phyloP scores from a whole-genome alignment of 2,888 invertebrate species.

The Ormyrus rosae region DNA sequence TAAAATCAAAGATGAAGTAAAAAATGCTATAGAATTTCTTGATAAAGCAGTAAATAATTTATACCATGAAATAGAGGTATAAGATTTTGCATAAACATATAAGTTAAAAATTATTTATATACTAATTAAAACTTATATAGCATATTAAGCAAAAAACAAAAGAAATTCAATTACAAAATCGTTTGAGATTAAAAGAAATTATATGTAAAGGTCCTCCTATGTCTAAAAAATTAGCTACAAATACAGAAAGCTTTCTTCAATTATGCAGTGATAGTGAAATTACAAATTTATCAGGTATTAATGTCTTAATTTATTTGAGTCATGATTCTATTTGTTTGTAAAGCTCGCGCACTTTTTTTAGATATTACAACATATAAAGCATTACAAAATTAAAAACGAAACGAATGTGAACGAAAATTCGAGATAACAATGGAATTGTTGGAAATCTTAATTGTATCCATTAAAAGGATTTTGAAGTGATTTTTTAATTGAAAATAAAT shows the following conservation, averaged over 20 bases:
- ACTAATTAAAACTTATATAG: slow-evolving; percentile 47
- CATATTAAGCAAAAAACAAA: slow-evolving; percentile 59
- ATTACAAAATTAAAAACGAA: background rate
- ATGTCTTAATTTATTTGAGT: background rate
- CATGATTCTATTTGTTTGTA: background rate
- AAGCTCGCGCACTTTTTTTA: too few species aligned
- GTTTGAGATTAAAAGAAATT: slow-evolving; percentile 58
- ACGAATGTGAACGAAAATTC: background rate
- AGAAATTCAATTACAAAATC: slow-evolving; percentile 59
- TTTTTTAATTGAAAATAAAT: background rate
- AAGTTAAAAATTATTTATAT: background rate
- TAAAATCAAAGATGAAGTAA: slow-evolving; percentile 16
- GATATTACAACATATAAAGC: too few species aligned
- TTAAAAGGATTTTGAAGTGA: background rate
- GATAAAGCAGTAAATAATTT: slow-evolving; percentile 10
- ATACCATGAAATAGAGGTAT: slow-evolving; percentile 26
- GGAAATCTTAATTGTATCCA: background rate
- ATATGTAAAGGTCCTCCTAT: slow-evolving; percentile 52
- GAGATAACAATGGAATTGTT: background rate
- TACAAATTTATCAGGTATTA: slow-evolving; percentile 11
- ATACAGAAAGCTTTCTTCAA: slow-evolving; percentile 60
- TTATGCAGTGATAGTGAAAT: slow-evolving; percentile 26
- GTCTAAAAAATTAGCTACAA: slow-evolving; percentile 58
- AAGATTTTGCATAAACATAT: background rate
- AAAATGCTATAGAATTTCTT: slow-evolving; percentile 1